A percentile compares a stretch with the other conserved stretches of the same genome.
Conservation (phyloP, 2,113 vertebrate species). For the Limnothrissa miodon region DNA sequence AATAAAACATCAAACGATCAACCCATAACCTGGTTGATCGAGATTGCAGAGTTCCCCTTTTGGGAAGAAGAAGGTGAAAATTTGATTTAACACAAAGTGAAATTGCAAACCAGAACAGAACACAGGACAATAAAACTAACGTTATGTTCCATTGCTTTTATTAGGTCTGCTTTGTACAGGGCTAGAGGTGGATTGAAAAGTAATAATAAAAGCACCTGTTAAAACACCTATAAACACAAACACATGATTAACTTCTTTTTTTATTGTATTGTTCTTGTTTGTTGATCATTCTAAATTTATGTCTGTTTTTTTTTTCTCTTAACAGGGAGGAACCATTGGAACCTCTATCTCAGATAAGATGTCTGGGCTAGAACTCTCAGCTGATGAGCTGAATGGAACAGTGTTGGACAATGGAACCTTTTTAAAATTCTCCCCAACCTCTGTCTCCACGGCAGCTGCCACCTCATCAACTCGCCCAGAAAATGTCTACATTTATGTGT, state of each 20-base stretch:
- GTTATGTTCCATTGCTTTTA: no score
- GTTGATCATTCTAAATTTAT: background rate
- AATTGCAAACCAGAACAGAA: no score
- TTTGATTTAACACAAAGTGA: no score
- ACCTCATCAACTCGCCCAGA: conserved; percentile 71
- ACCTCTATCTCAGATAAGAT: conserved; percentile 44
- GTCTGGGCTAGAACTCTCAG: conserved; percentile 61
- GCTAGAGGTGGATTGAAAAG: no score
- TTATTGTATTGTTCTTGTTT: no score
- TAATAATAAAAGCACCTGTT: no score
- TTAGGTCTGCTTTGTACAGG: no score
- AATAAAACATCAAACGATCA: no score
- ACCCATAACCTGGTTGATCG: no score
- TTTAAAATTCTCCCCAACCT: conserved; percentile 82
- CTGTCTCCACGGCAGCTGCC: conserved; percentile 80
- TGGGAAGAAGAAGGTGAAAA: no score
- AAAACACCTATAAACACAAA: background rate
- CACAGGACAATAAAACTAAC: no score
- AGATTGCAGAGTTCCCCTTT: no score
- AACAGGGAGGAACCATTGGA: background rate
- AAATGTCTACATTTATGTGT: conserved; percentile 90
- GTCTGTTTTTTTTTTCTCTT: conserved; percentile 14
- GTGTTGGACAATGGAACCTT: conserved; percentile 81
- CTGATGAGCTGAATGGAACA: conserved; percentile 62
- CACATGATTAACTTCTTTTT: background rate